Evolutionary conservation across 2,113 vertebrate genomes (phyloP).

Genomic region (Corvus moneduloides): DNA sequence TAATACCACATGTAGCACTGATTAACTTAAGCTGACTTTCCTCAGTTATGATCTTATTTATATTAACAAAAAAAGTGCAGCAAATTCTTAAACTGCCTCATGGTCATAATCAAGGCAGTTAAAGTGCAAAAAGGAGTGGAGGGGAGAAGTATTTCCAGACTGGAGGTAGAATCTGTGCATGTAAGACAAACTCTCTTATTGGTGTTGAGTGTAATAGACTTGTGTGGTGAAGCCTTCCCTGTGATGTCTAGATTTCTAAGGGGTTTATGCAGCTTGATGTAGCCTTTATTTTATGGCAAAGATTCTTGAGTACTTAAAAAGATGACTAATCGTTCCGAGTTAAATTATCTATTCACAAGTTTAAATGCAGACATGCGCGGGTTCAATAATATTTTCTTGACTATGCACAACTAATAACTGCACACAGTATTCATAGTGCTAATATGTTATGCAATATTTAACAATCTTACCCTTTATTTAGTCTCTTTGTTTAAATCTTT

Average conservation of each 20-base stretch:
- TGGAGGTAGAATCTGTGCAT: background rate
- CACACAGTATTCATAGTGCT: background rate
- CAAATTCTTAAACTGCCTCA: background rate
- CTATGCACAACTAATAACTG: background rate
- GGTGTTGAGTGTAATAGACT: too few relatives aligned
- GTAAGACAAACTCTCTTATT: background rate
- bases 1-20: rapidly evolving
- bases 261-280: background rate
- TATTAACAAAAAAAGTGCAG: background rate
- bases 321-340: background rate
- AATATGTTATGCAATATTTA: background rate
- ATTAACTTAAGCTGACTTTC: background rate
- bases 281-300: background rate
- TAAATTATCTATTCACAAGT: background rate
- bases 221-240: background rate
- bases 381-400: background rate
- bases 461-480: background rate
- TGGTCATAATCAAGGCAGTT: background rate
- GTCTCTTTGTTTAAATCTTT: background rate
- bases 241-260: background rate
- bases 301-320: background rate
- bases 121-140: background rate
- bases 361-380: background rate
- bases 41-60: background rate
- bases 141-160: background rate